These are phyloP conservation scores for Microcebus tavaratra DNA, from an alignment of 2,113 vertebrate species.

Conservation along the genomic window DNA sequence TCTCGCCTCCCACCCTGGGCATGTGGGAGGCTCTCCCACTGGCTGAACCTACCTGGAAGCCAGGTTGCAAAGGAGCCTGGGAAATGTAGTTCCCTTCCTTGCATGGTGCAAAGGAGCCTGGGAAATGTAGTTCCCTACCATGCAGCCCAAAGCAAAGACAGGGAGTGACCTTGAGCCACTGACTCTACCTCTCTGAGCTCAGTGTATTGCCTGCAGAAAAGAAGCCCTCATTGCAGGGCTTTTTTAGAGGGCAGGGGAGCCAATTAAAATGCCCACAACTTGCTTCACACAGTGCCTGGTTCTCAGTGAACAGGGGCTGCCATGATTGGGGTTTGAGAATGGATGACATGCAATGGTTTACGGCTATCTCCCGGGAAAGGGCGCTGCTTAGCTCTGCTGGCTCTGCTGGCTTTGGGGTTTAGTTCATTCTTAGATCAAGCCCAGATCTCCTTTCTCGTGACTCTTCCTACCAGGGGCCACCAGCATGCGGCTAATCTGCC, in stretches of 20 bases:
- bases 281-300: not conserved
- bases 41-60: not conserved
- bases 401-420: not conserved
- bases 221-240: not conserved
- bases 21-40: not conserved
- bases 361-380: not conserved
- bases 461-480: not conserved
- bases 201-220: not conserved
- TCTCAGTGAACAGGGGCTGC: not conserved
- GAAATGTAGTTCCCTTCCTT: not conserved
- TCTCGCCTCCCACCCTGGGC: not conserved
- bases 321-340: not conserved
- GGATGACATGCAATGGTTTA: not conserved
- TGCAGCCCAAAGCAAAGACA: not conserved
- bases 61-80: not conserved
- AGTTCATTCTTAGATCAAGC: not conserved
- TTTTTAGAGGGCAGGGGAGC: not conserved
- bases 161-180: not conserved
- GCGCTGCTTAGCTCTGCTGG: not conserved
- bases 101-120: not conserved
- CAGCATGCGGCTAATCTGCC: not conserved
- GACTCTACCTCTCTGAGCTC: not conserved
- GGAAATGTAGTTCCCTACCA: not conserved
- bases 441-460: not conserved
- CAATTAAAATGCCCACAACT: not conserved